phyloP scores from a whole-genome alignment of 2,797 vertebrate genomes.

The Podargus strigoides region DNA sequence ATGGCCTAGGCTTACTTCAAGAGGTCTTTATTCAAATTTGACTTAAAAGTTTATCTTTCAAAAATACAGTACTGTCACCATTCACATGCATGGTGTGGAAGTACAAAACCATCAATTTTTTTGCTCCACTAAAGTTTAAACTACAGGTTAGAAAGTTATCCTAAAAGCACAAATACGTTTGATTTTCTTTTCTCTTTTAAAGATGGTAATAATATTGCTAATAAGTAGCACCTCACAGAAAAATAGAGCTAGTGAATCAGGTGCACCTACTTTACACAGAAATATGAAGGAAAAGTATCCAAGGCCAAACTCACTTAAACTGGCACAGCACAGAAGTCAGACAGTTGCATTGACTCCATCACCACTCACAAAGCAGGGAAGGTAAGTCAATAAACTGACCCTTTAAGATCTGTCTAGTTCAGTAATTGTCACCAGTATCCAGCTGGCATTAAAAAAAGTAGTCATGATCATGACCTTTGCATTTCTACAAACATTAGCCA shows the following conservation, averaged over 20 bases:
- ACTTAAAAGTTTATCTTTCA: neutral
- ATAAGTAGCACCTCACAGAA: neutral
- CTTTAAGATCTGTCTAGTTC: neutral
- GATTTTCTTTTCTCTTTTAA: neutral
- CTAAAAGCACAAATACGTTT: neutral
- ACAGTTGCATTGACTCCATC: neutral
- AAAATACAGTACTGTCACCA: neutral
- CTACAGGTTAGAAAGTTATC: neutral
- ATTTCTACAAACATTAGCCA: slow-evolving; percentile 46
- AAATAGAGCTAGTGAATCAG: neutral
- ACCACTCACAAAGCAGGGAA: neutral
- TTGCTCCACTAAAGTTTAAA: neutral
- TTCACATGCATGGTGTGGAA: neutral
- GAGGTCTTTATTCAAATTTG: neutral
- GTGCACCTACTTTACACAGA: neutral
- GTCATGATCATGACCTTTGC: slow-evolving; percentile 46
- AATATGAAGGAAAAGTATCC: neutral
- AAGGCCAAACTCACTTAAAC: neutral
- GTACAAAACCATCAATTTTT: neutral
- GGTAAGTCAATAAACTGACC: slow-evolving; percentile 14
- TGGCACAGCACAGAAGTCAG: neutral
- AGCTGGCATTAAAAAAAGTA: slow-evolving; percentile 19
- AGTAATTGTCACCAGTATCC: neutral
- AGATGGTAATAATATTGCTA: neutral
- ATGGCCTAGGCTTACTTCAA: neutral